Evolutionary conservation across 2,113 vertebrate species (phyloP).

Genomic region (Struthidea cinerea): DNA sequence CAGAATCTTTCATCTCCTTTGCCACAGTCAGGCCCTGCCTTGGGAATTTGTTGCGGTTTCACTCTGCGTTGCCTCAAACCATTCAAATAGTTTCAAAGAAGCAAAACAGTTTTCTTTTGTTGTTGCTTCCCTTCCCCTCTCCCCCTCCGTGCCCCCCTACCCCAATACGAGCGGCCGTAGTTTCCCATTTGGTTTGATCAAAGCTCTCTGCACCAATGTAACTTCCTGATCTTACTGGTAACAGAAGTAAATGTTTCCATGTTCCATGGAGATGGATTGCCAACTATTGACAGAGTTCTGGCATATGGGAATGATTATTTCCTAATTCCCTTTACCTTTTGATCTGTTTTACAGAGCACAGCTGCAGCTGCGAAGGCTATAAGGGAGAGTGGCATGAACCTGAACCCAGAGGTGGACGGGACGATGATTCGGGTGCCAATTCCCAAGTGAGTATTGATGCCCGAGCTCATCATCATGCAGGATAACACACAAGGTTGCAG

Average conservation of each 20-base stretch:
- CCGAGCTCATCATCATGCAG: not conserved
- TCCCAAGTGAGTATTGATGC: constrained; percentile 84
- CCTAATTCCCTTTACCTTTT: constrained; percentile 80
- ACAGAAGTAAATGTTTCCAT: constrained; percentile 85
- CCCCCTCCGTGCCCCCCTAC: constrained; percentile 36
- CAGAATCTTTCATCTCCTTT: constrained; percentile 77
- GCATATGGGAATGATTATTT: constrained; percentile 86
- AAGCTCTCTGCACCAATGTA: constrained; percentile 77
- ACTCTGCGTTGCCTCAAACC: constrained; percentile 79
- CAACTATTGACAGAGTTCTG: constrained; percentile 75
- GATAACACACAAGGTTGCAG: not conserved
- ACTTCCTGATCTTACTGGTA: constrained; percentile 81
- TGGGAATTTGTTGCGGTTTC: constrained; percentile 74
- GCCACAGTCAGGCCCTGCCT: constrained; percentile 65
- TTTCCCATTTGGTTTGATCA: constrained; percentile 81
- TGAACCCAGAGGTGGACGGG: constrained; percentile 95
- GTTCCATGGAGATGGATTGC: constrained; percentile 81
- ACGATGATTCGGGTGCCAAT: constrained; percentile 89
- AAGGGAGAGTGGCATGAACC: constrained; percentile 93
- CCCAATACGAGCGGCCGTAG: constrained; percentile 56
- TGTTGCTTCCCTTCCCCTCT: constrained; percentile 57
- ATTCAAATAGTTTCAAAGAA: constrained; percentile 73
- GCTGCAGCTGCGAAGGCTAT: constrained; percentile 85
- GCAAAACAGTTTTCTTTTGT: constrained; percentile 73
- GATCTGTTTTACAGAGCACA: constrained; percentile 84